phyloP scores from a whole-genome alignment of 2,797 vertebrate species.

The Avahi laniger region DNA sequence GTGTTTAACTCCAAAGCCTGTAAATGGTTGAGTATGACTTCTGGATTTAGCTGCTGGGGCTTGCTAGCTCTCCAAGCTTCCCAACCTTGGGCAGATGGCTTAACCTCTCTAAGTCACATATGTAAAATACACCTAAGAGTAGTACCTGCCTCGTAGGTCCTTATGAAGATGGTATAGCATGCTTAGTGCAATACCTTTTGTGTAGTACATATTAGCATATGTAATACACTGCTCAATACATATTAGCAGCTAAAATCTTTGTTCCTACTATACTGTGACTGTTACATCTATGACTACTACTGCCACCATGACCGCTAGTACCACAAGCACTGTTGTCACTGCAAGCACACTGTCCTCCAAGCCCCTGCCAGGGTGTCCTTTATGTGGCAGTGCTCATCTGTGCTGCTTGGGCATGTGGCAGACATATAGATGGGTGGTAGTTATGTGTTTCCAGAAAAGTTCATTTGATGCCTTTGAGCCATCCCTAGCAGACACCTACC shows the following conservation, averaged over 20 bases:
- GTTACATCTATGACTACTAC: accelerated
- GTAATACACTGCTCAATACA: not conserved
- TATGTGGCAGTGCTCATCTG: not conserved
- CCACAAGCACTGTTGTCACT: not conserved
- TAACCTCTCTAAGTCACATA: not conserved
- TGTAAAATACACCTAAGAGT: not conserved
- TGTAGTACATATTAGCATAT: too few relatives aligned
- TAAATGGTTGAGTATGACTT: not conserved
- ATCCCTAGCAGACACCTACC: not conserved
- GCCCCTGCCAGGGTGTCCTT: not conserved
- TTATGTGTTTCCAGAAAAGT: not conserved
- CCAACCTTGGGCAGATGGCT: not conserved
- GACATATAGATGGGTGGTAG: not conserved
- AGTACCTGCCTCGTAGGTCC: too few relatives aligned
- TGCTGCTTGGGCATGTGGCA: not conserved
- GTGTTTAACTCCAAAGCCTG: not conserved
- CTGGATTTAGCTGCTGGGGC: not conserved
- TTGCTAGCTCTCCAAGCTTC: not conserved
- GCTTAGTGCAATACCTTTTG: not conserved
- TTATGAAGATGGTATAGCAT: not conserved
- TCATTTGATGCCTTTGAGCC: not conserved
- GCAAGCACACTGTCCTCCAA: not conserved
- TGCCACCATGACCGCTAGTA: accelerated
- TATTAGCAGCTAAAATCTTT: not conserved
- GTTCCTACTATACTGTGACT: too few relatives aligned